Base-by-base conservation (phyloP, 2,113 vertebrate genomes). In the Prionailurus viverrinus region DNA sequence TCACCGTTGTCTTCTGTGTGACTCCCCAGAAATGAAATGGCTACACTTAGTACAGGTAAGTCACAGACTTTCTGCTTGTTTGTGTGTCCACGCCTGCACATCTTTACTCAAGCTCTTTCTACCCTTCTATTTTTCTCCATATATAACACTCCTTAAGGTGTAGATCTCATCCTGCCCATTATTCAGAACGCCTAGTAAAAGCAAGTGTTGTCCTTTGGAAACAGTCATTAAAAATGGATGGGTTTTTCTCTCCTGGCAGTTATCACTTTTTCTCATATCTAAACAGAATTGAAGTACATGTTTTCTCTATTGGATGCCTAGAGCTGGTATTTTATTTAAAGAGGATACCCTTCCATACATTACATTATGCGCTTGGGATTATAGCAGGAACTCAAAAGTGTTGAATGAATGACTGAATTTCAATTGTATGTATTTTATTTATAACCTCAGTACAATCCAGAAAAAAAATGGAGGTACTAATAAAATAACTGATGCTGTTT, bases 31-130 rank as follows among this genome's bases (percentile, higher is more conserved):
- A 48, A n/a, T 61, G 10, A 93, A 86, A 73, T 16, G 9, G 9
- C 27, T 36, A 3, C 27, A 2, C 21, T 61, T 19, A 63, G 23
- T 10, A 65, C n/a, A 80, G n/a, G 0, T 51, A 25, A 87, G 8
- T 33, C 41, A 27, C 9, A 81, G 31, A 18, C 4, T 33, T 7
- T 18, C 14, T 71, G 4, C 10, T 33, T n/a, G 23, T 58, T 82
- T 9, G 41, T 51, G 2, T 39, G 16, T 3, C 21, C 2, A 15
- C 1, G 19, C 9, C 23, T 36, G 16, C 4, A 3, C 2, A 27
- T 9, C 14, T 88, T 19, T 61, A 29, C 36, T 66, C 12, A 86
- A n/a, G 2, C 11, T 69, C 68, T 79, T 73, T 66, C 80, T 53
- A 33, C 4, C 4, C 7, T 92, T 36, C 9, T 53, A 19, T 14